phyloP scores from a whole-genome alignment of 2,888 invertebrate species.

The Hypena proboscidalis region DNA sequence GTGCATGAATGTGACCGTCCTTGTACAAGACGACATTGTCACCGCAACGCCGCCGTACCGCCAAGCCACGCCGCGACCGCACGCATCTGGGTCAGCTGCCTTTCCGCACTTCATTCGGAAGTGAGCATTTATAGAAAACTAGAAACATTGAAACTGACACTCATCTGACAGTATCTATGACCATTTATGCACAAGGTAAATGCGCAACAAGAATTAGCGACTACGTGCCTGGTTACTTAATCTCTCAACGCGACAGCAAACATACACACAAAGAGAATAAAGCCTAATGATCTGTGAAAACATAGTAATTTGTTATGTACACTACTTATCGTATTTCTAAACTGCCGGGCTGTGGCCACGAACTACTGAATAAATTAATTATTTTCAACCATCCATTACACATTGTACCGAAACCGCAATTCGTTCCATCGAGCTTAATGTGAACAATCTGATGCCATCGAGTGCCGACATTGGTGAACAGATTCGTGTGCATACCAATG shows the following conservation, averaged over 20 bases:
- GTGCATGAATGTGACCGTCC: slow-evolving; percentile 74
- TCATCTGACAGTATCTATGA: slow-evolving; percentile 37
- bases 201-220: slow-evolving; percentile 36
- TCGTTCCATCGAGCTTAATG: slow-evolving; percentile 32
- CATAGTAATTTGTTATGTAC: slow-evolving; percentile 13
- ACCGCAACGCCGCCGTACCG: slow-evolving; percentile 49
- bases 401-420: slow-evolving; percentile 32
- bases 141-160: slow-evolving; percentile 46
- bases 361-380: slow-evolving; percentile 14
- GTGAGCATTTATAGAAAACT: slow-evolving; percentile 44
- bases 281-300: slow-evolving; percentile 12
- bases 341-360: slow-evolving; percentile 6
- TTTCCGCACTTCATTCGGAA: slow-evolving; percentile 59
- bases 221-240: slow-evolving; percentile 16
- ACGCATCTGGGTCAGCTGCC: slow-evolving; percentile 60
- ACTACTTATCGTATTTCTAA: slow-evolving; percentile 17
- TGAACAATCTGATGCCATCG: slow-evolving; percentile 29
- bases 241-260: slow-evolving; percentile 13
- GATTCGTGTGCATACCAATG: slow-evolving; percentile 30
- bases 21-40: slow-evolving; percentile 64
- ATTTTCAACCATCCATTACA: slow-evolving; percentile 14
- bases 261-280: slow-evolving; percentile 17
- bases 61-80: too few species aligned
- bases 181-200: slow-evolving; percentile 38
- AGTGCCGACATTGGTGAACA: slow-evolving; percentile 44